Evolutionary conservation across 2,113 vertebrate genomes (phyloP).

Genomic region (Tetrax tetrax): DNA sequence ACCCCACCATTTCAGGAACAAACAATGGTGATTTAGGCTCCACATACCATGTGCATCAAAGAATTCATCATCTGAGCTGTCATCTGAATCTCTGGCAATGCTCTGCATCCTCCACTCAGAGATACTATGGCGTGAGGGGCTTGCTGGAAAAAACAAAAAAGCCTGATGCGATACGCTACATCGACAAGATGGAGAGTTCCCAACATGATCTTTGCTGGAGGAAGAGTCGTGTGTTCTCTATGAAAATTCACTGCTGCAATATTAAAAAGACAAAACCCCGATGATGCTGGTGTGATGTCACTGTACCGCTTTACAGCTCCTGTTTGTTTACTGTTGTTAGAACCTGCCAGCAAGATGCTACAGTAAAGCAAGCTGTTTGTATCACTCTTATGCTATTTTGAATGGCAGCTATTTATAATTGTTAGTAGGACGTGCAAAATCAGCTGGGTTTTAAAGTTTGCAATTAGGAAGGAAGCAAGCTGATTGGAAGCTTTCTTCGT

Average conservation of each 20-base stretch:
- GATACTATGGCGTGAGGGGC: slow-evolving; percentile 92
- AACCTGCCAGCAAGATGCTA: slow-evolving; percentile 57
- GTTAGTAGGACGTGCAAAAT: slow-evolving; percentile 64
- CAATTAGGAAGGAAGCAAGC: slow-evolving; percentile 65
- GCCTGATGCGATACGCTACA: not conserved
- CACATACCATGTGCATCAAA: slow-evolving; percentile 93
- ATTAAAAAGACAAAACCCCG: slow-evolving; percentile 34
- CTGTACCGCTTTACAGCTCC: slow-evolving; percentile 24
- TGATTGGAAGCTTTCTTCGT: slow-evolving; percentile 25
- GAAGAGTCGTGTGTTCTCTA: slow-evolving; percentile 22
- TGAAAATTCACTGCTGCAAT: slow-evolving; percentile 43
- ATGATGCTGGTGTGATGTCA: slow-evolving; percentile 60
- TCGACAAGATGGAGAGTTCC: slow-evolving; percentile 19
- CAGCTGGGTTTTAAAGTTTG: slow-evolving; percentile 63
- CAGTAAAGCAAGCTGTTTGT: slow-evolving; percentile 45
- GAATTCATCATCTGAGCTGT: slow-evolving; percentile 95
- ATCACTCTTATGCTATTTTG: slow-evolving; percentile 42
- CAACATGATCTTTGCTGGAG: slow-evolving; percentile 49
- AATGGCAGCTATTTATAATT: slow-evolving; percentile 72
- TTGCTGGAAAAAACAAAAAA: slow-evolving; percentile 78
- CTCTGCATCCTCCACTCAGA: slow-evolving; percentile 98
- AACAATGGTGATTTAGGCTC: not conserved
- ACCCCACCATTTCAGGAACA: slow-evolving; percentile 23
- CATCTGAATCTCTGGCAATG: slow-evolving; percentile 93
- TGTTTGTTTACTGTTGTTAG: slow-evolving; percentile 50